Conservation (phyloP, 2,113 vertebrate species). For the Hoplias malabaricus region DNA sequence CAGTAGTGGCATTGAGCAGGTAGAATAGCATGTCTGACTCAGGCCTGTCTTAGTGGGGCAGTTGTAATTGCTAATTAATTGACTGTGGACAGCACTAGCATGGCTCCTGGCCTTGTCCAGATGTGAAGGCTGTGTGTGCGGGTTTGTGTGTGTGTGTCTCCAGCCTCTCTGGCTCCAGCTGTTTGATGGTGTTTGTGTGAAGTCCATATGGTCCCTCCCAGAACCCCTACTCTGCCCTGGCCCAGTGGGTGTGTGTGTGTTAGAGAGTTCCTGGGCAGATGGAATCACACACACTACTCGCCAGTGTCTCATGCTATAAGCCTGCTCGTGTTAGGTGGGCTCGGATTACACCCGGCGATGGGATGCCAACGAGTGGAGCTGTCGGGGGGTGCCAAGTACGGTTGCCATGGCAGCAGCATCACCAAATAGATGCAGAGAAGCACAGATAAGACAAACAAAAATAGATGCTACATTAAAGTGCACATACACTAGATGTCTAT, state of each 20-base stretch:
- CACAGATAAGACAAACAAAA: not conserved
- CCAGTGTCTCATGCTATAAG: constrained; percentile 21
- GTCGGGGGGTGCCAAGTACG: not conserved
- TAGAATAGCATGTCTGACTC: not conserved
- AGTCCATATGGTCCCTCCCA: constrained; percentile 30
- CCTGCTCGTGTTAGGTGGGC: constrained; percentile 22
- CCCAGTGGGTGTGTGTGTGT: not conserved
- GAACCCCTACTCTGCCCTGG: too few relatives aligned
- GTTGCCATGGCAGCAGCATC: constrained; percentile 10
- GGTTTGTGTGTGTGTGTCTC: constrained; percentile 6
- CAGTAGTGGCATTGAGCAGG: not conserved
- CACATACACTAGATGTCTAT: too few relatives aligned
- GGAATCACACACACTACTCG: constrained; percentile 15
- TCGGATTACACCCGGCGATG: constrained; percentile 24
- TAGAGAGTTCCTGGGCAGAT: not conserved
- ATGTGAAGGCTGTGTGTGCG: constrained; percentile 15
- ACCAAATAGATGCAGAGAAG: not conserved
- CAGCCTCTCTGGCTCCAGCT: constrained; percentile 9
- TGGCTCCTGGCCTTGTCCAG: constrained; percentile 16
- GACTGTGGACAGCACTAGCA: not conserved
- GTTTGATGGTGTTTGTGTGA: not conserved
- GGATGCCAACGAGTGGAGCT: constrained; percentile 5
- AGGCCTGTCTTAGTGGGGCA: constrained; percentile 2
- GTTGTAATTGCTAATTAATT: constrained; percentile 23
- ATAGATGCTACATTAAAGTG: not conserved